Percentiles rank a stretch among this genome's conserved stretches.
Conservation (phyloP, 1,140 invertebrate genomes). For the Zaprionus inermis region DNA sequence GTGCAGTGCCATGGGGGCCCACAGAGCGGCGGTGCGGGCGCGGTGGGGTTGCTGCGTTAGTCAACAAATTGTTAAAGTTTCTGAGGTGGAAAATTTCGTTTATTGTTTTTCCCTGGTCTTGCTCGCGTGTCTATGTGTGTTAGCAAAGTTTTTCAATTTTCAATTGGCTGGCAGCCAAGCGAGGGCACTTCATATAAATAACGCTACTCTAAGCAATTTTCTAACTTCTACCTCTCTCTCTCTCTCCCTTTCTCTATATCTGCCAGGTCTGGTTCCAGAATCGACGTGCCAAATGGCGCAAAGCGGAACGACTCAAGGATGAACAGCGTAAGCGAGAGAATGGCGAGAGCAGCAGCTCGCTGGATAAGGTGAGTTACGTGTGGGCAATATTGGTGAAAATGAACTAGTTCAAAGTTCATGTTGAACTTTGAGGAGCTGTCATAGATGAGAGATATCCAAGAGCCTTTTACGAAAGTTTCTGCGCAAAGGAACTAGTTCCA, state of each 20-base stretch:
- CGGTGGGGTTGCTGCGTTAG: neutral
- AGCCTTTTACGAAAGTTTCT: neutral
- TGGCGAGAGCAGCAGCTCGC: slow-evolving; percentile 86
- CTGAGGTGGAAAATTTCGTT: slow-evolving; percentile 82
- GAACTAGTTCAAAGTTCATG: neutral
- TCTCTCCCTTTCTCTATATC: neutral
- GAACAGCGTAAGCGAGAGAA: slow-evolving; percentile 94
- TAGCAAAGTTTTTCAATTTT: slow-evolving; percentile 80
- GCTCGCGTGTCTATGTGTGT: slow-evolving; percentile 22
- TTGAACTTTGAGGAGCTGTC: neutral
- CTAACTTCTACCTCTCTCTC: slow-evolving; percentile 51
- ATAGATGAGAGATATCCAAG: too few relatives aligned
- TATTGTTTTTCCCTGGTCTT: slow-evolving; percentile 58
- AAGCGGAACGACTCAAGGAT: slow-evolving; percentile 95
- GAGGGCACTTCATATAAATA: slow-evolving; percentile 54
- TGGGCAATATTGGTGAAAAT: neutral
- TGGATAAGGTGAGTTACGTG: slow-evolving; percentile 82
- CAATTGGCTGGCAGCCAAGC: slow-evolving; percentile 66
- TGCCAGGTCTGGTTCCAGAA: slow-evolving; percentile 97
- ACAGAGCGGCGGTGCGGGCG: neutral
- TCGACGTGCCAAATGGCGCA: slow-evolving; percentile 96
- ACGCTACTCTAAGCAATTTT: slow-evolving; percentile 61
- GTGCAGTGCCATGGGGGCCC: too few relatives aligned
- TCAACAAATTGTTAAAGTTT: slow-evolving; percentile 82
- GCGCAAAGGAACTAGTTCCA: neutral